These are phyloP conservation scores for Rissa tridactyla DNA, from an alignment of 2,113 vertebrate species.

Conservation along the genomic window DNA sequence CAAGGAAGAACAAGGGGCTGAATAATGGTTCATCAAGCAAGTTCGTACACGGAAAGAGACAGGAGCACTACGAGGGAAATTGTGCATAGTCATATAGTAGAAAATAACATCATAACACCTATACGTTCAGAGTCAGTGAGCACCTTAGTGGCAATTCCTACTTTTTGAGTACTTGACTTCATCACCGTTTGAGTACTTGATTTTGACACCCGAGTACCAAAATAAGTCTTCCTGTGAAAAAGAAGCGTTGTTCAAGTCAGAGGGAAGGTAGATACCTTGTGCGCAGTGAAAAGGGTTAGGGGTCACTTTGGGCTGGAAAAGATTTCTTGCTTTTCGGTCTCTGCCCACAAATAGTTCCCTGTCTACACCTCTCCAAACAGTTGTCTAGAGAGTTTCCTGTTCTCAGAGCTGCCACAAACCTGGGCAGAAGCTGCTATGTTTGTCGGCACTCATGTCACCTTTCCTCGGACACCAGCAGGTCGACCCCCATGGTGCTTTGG, in stretches of 20 bases:
- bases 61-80: neutral
- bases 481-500: fast-evolving
- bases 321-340: neutral
- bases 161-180: neutral
- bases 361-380: slow-evolving; percentile 19
- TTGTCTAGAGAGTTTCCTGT: slow-evolving; percentile 57
- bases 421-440: neutral
- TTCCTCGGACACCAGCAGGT: neutral
- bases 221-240: neutral
- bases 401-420: slow-evolving; percentile 18
- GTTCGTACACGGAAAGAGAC: neutral
- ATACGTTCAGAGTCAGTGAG: fast-evolving
- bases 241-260: neutral
- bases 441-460: neutral
- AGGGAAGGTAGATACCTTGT: neutral
- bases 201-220: neutral
- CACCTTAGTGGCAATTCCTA: neutral
- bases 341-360: slow-evolving; percentile 20
- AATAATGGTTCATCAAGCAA: slow-evolving; percentile 40
- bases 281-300: neutral
- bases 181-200: neutral
- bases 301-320: slow-evolving; percentile 24
- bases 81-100: neutral
- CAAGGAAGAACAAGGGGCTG: neutral
- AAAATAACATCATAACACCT: fast-evolving